Conservation (phyloP, 2,888 invertebrate species). For the Rosalia funebris region DNA sequence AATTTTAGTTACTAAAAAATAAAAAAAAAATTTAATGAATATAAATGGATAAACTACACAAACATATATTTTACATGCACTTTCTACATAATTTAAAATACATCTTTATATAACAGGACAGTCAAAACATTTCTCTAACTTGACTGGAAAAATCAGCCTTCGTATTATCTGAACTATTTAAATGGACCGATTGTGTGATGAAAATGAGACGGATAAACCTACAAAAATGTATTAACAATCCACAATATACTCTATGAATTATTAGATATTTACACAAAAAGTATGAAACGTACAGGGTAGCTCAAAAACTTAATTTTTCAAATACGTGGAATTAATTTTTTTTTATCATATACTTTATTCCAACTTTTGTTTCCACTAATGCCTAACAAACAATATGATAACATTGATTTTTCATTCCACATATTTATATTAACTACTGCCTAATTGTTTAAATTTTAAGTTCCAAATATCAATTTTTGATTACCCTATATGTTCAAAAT, state of each 20-base stretch:
- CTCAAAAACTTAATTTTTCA: too few relatives aligned
- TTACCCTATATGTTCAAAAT: too few relatives aligned
- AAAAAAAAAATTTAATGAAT: constrained; percentile 20
- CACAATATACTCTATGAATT: neutral
- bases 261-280: neutral
- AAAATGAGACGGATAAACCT: constrained; percentile 11
- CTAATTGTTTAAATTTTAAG: too few relatives aligned
- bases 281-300: too few relatives aligned
- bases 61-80: constrained; percentile 23
- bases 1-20: constrained; percentile 22
- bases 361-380: too few relatives aligned
- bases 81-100: constrained; percentile 18
- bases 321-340: too few relatives aligned
- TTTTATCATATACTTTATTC: too few relatives aligned
- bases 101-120: constrained; percentile 22
- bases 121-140: constrained; percentile 17
- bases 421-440: too few relatives aligned
- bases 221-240: constrained; percentile 20
- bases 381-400: too few relatives aligned
- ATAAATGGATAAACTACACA: constrained; percentile 19
- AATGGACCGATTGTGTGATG: constrained; percentile 11
- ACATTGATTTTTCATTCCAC: too few relatives aligned
- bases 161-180: constrained; percentile 9
- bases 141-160: constrained; percentile 26
- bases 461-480: too few relatives aligned